These are phyloP conservation scores for Pocillopora damicornis DNA, from an alignment of 64 coral and sea anemone genomes.

Conservation along the genomic window DNA sequence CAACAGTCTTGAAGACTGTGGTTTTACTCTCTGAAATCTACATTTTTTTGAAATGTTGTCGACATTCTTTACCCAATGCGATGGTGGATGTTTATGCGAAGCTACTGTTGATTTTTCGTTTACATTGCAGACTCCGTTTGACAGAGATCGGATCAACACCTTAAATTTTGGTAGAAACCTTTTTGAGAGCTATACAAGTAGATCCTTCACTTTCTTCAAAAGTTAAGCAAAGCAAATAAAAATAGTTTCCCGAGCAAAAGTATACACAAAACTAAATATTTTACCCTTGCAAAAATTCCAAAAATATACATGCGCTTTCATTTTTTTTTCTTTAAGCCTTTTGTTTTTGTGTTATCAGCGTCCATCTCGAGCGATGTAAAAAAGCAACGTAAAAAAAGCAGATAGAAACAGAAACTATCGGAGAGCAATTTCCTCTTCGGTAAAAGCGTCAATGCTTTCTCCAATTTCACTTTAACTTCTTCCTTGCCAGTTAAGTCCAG, in stretches of 20 bases:
- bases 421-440: not conserved
- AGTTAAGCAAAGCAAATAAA: conserved; percentile 27
- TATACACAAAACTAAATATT: conserved; percentile 39
- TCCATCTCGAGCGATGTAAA: not conserved
- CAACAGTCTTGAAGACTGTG: too few relatives aligned
- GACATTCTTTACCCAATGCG: too few relatives aligned
- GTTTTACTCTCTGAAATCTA: too few relatives aligned
- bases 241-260: conserved; percentile 41
- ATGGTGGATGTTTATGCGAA: not conserved
- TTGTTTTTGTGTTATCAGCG: not conserved
- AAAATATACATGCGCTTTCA: conserved; percentile 15
- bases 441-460: not conserved
- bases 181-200: conserved; percentile 1
- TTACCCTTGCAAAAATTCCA: conserved; percentile 8
- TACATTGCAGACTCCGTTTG: too few relatives aligned
- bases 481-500: not conserved
- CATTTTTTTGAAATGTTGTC: too few relatives aligned
- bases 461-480: not conserved
- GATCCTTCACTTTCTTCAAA: conserved; percentile 2
- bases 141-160: not conserved
- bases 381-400: conserved; percentile 24
- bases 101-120: not conserved
- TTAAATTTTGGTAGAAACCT: not conserved
- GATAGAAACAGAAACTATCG: not conserved
- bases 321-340: not conserved